Evolutionary conservation across 1,140 invertebrate species (phyloP).

Genomic region (Drosophila truncata): DNA sequence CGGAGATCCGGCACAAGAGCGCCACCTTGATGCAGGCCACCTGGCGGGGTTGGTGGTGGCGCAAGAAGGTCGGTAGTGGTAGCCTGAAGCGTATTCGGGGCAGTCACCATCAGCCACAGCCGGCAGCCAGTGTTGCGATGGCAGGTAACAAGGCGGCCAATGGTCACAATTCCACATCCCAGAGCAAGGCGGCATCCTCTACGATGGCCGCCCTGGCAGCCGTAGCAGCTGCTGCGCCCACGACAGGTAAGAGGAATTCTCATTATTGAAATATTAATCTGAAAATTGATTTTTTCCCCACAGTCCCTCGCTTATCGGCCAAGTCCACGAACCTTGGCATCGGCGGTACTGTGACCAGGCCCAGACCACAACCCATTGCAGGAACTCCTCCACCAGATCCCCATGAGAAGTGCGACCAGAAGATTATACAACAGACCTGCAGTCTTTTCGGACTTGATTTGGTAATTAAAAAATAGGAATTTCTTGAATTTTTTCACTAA

Average conservation of each 20-base stretch:
- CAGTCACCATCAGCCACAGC: slow-evolving; percentile 22
- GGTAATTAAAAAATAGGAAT: slow-evolving; percentile 86
- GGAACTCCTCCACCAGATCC: slow-evolving; percentile 92
- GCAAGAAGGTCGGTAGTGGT: slow-evolving; percentile 89
- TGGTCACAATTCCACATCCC: slow-evolving; percentile 16
- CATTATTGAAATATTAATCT: too few relatives aligned
- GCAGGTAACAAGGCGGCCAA: slow-evolving; percentile 37
- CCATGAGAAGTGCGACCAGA: slow-evolving; percentile 92
- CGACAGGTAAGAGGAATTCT: slow-evolving; percentile 43
- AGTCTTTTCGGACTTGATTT: slow-evolving; percentile 95
- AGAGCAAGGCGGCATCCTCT: slow-evolving; percentile 54
- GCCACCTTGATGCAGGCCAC: slow-evolving; percentile 92
- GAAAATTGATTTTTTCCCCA: not conserved
- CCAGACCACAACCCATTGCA: slow-evolving; percentile 95
- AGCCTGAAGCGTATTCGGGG: slow-evolving; percentile 34
- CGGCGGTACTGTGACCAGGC: slow-evolving; percentile 87
- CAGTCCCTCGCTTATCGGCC: slow-evolving; percentile 75
- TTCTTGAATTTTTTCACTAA: not conserved
- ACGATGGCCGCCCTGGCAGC: slow-evolving; percentile 62
- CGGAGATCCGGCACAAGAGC: slow-evolving; percentile 91
- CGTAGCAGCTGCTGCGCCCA: slow-evolving; percentile 63
- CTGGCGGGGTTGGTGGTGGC: slow-evolving; percentile 92
- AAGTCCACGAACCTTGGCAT: slow-evolving; percentile 72
- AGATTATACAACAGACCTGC: slow-evolving; percentile 95
- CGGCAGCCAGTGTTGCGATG: slow-evolving; percentile 20